Percentiles rank a stretch among this genome's conserved stretches.
phyloP scores from a whole-genome alignment of 2,113 vertebrate genomes.

The Himantopus leucocephalus region DNA sequence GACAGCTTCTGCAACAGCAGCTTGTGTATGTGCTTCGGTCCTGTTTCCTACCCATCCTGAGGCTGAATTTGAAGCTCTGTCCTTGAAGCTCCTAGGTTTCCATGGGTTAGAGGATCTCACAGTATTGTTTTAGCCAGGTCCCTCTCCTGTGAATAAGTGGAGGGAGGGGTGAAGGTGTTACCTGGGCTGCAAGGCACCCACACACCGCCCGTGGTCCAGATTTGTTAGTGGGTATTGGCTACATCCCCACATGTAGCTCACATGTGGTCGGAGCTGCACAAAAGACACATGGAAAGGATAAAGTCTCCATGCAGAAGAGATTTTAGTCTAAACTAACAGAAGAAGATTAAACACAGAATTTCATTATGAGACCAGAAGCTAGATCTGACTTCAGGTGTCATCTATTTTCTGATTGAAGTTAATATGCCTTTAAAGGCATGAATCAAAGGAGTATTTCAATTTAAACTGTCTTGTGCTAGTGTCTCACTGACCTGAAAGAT shows the following conservation, averaged over 20 bases:
- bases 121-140: not conserved
- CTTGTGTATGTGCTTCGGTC: not conserved
- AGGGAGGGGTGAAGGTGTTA: not conserved
- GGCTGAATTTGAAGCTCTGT: not conserved
- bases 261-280: not conserved
- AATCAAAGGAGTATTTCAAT: conserved; percentile 43
- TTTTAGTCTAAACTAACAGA: conserved; percentile 16
- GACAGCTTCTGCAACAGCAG: not conserved
- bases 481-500: conserved; percentile 51
- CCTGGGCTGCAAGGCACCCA: not conserved
- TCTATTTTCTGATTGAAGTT: not conserved
- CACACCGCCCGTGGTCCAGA: accelerated
- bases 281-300: not conserved
- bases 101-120: not conserved
- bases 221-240: not conserved
- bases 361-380: not conserved
- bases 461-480: conserved; percentile 12
- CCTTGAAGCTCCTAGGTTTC: not conserved
- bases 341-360: not conserved
- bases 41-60: not conserved
- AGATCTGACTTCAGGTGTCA: conserved; percentile 10
- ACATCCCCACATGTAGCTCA: not conserved
- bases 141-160: not conserved
- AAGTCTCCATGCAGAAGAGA: not conserved
- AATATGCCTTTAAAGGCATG: not conserved